These are phyloP conservation scores for Catharus bicknelli DNA, from an alignment of 2,113 vertebrate genomes.

Conservation along the genomic window DNA sequence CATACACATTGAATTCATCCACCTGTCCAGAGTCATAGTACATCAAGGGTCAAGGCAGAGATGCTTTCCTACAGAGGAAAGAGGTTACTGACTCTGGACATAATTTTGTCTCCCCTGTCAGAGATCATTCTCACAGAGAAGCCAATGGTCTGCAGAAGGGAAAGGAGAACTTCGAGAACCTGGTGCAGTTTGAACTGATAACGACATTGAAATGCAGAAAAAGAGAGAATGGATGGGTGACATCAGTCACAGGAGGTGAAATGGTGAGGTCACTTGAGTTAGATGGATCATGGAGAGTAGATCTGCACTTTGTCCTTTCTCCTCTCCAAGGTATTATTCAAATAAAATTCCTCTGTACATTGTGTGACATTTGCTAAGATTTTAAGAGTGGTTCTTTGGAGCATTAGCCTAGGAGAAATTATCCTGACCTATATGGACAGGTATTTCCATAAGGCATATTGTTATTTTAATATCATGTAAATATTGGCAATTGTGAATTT, in stretches of 20 bases:
- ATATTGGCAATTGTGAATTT: not conserved
- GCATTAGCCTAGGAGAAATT: not conserved
- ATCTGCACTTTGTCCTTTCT: constrained; percentile 16
- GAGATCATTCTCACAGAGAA: not conserved
- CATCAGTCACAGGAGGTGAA: not conserved
- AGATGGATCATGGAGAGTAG: not conserved
- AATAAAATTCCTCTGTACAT: not conserved
- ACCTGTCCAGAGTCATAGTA: not conserved
- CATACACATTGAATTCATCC: not conserved
- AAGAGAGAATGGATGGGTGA: not conserved
- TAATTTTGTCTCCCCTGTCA: not conserved
- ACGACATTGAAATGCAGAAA: not conserved
- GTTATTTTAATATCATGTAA: not conserved
- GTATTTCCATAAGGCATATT: not conserved
- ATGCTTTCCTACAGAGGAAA: not conserved
- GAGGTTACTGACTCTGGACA: not conserved
- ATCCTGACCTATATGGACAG: not conserved
- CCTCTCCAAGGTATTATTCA: constrained; percentile 11
- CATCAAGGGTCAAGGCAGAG: not conserved
- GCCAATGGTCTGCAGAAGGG: not conserved
- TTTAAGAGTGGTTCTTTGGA: not conserved
- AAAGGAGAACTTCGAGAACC: not conserved
- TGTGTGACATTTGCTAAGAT: not conserved
- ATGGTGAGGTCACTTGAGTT: not conserved
- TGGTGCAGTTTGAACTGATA: not conserved